phyloP scores from a whole-genome alignment of 2,888 invertebrate genomes.

The Leptopterna dolabrata region DNA sequence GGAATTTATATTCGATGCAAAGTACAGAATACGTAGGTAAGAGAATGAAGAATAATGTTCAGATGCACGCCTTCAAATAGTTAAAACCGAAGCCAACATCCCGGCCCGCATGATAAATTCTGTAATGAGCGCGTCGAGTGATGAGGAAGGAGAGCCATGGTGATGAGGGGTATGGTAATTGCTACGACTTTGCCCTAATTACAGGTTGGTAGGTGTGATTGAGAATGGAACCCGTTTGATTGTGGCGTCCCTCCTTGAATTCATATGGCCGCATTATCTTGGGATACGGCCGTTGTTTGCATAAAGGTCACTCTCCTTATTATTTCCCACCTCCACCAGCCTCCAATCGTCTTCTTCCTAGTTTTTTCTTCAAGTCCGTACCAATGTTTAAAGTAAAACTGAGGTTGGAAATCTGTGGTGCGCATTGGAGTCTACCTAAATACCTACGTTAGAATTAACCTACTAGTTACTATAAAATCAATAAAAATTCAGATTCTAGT shows the following conservation, averaged over 20 bases:
- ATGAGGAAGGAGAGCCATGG: background rate
- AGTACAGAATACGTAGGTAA: background rate
- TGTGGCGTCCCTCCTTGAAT: conserved; percentile 23
- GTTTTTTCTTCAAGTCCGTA: background rate
- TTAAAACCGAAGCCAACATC: background rate
- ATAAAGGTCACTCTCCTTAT: conserved; percentile 12
- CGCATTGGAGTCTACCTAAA: too few relatives aligned
- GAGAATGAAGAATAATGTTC: background rate
- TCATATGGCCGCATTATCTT: conserved; percentile 22
- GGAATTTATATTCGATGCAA: background rate
- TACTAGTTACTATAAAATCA: background rate
- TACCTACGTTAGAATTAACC: too few relatives aligned
- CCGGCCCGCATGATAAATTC: background rate
- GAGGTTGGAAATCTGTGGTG: too few relatives aligned
- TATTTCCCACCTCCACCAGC: background rate
- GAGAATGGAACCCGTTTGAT: conserved; percentile 34
- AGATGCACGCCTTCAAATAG: background rate
- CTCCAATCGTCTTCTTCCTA: background rate
- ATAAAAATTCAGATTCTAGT: background rate
- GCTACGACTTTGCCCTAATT: conserved; percentile 19
- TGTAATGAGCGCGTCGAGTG: background rate
- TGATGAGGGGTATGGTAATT: background rate
- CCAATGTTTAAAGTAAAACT: background rate
- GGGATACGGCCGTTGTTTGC: background rate
- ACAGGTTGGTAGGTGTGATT: conserved; percentile 22